Conservation (phyloP, 2,113 vertebrate genomes). For the Gobiocypris rarus region DNA sequence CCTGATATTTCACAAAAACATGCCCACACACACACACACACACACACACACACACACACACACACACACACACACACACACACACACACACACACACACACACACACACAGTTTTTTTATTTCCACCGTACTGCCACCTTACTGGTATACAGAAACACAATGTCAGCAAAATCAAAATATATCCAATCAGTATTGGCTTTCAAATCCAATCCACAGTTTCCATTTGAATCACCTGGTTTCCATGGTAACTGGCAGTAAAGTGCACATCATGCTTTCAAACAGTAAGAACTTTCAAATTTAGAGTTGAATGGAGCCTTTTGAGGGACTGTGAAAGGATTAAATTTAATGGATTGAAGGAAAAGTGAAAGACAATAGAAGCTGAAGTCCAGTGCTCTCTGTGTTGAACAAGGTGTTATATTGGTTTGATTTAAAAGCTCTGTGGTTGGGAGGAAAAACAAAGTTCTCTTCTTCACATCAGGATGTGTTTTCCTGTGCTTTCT, state of each 20-base stretch:
- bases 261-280: slow-evolving; percentile 64
- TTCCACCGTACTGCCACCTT: no score
- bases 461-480: background rate
- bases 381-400: slow-evolving; percentile 7
- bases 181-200: slow-evolving; percentile 54
- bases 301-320: slow-evolving; percentile 65
- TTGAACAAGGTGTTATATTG: slow-evolving; percentile 9
- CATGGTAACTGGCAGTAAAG: slow-evolving; percentile 65
- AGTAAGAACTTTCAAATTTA: slow-evolving; percentile 66
- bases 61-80: background rate
- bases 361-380: slow-evolving; percentile 38
- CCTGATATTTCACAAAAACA: no score
- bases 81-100: background rate
- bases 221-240: slow-evolving; percentile 71
- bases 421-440: slow-evolving; percentile 14
- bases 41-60: background rate
- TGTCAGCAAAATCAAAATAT: no score
- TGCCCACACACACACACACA: no score
- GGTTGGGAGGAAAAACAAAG: background rate
- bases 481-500: background rate
- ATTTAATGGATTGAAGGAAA: slow-evolving; percentile 54
- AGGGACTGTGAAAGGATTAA: slow-evolving; percentile 54
- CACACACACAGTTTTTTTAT: no score
- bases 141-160: no score
- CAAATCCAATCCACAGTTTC: slow-evolving; percentile 26